Evolutionary conservation across 2,888 invertebrate genomes (phyloP), one percentile per base, ranked within the genome.

Genomic region (Megaustenia siamemsis): DNA sequence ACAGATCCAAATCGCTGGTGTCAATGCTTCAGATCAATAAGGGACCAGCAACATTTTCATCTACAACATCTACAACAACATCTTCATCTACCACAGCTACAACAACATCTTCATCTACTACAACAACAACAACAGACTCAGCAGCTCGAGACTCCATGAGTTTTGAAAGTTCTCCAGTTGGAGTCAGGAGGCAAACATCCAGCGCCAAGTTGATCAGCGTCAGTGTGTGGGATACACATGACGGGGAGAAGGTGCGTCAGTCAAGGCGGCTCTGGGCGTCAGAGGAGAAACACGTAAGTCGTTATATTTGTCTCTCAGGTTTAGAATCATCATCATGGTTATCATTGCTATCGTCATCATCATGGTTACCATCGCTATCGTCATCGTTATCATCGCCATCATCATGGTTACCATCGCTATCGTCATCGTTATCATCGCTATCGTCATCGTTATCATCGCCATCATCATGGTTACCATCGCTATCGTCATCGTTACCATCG

Each of bases 171-270:
- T n/a, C n/a, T n/a, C n/a, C n/a, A n/a, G n/a, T n/a, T n/a, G n/a
- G 56, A 40, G n/a, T 35, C 24, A 45, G 85, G 0, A 81, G 84
- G 24, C 69, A 81, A 18, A 40, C 53, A 10, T 75, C 77, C 35
- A 82, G 86, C 38, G 79, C 86, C 49, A 87, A 87, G 78, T 53
- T 87, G 56, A 87, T 87, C 49, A 80, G 82, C 6, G 76, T 87
- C 28, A 82, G 69, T 43, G 84, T 87, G 8, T 87, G 87, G 87
- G 87, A 87, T 40, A 86, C 87, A 10, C 84, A 86, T 53, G 87
- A 87, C 43, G 86, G 87, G 8, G 87, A 87, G 68, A 82, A 77
- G 45, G 63, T 83, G 6, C 45, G 84, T 2, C 38, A 60, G 0
- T 40, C 78, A 0, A 66, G 86, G 4, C 69, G 85, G n/a, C 84